Evolutionary conservation across 1,140 invertebrate genomes (phyloP).

Genomic region (Scaptomyza pallida): DNA sequence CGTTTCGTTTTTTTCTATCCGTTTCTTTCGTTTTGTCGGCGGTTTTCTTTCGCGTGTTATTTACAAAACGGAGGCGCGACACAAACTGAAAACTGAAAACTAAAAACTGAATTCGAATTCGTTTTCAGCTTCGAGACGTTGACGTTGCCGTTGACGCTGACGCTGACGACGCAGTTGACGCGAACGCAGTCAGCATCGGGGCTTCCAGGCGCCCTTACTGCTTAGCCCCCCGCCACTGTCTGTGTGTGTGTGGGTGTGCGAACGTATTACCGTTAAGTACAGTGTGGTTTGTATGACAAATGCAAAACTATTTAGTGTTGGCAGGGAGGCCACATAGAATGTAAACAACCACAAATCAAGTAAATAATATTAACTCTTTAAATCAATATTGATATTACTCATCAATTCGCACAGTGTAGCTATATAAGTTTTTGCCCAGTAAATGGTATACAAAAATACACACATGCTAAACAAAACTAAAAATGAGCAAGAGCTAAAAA

Average conservation of each 20-base stretch:
- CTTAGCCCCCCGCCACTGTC: not conserved
- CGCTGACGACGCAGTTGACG: constrained; percentile 7
- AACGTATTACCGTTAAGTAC: constrained; percentile 39
- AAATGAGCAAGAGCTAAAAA: constrained; percentile 35
- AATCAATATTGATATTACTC: too few species aligned
- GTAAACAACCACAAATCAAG: too few species aligned
- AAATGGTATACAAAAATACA: constrained; percentile 45
- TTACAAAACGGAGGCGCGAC: constrained; percentile 82
- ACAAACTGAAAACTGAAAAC: constrained; percentile 78
- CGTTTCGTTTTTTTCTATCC: constrained; percentile 33
- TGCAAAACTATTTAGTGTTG: not conserved
- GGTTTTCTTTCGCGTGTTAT: constrained; percentile 71
- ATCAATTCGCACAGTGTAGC: constrained; percentile 54
- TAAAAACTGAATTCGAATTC: constrained; percentile 78
- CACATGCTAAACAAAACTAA: constrained; percentile 37
- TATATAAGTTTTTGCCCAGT: constrained; percentile 23
- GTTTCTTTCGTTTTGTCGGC: constrained; percentile 38
- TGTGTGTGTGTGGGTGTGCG: not conserved
- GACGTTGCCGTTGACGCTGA: constrained; percentile 10
- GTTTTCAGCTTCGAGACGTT: constrained; percentile 57
- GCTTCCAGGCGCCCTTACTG: constrained; percentile 11
- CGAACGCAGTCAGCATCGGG: constrained; percentile 4
- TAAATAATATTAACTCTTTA: too few species aligned
- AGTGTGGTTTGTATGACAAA: not conserved
- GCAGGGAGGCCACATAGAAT: too few species aligned